These are phyloP conservation scores for Apodemus speciosus DNA, from an alignment of 2,113 vertebrate species.

Conservation along the genomic window DNA sequence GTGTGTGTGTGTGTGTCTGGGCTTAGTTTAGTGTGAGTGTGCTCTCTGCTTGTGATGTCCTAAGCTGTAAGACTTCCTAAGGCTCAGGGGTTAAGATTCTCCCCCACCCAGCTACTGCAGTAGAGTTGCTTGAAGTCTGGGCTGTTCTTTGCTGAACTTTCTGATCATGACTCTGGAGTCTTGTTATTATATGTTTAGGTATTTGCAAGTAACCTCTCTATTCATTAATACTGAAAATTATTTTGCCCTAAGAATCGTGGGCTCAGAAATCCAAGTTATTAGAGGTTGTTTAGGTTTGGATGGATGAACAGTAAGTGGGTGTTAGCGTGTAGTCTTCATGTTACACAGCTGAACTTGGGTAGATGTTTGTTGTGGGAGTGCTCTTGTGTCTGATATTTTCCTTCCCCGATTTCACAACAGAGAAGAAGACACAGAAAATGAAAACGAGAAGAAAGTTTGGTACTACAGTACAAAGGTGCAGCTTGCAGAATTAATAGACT, in stretches of 20 bases:
- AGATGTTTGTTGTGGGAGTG: not conserved
- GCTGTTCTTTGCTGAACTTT: not conserved
- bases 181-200: not conserved
- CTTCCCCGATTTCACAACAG: constrained; percentile 79
- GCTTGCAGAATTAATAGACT: constrained; percentile 91
- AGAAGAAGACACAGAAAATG: constrained; percentile 95
- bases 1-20: not conserved
- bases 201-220: not conserved
- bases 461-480: constrained; percentile 97
- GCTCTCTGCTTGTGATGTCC: not conserved
- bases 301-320: not conserved
- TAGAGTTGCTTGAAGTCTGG: not conserved
- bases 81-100: not conserved
- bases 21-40: not conserved
- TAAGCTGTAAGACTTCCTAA: not conserved
- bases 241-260: constrained; percentile 27
- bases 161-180: not conserved
- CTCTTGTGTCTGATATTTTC: constrained; percentile 20
- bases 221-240: not conserved
- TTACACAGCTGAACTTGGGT: not conserved
- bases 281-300: not conserved
- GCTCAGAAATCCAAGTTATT: constrained; percentile 35
- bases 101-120: not conserved
- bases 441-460: constrained; percentile 94
- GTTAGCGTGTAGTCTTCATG: not conserved